These are phyloP conservation scores for Sebastes ruberrimus DNA, from an alignment of 2,797 vertebrate genomes.

Conservation along the genomic window DNA sequence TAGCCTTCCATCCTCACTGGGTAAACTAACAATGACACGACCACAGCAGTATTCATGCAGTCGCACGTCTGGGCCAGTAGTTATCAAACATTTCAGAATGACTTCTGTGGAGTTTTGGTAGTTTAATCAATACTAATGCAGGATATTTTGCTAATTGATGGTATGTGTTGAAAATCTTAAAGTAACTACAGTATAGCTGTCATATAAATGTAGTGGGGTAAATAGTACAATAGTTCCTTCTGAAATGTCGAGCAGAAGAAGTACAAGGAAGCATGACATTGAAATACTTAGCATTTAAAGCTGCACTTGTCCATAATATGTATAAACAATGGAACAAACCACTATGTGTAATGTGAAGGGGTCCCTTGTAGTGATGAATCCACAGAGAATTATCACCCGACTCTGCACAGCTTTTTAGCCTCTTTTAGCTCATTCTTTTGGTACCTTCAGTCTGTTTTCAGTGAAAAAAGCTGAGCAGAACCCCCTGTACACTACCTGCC, in stretches of 20 bases:
- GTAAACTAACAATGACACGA: slow-evolving; percentile 69
- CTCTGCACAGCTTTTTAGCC: neutral
- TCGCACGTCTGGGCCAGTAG: neutral
- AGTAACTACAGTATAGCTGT: neutral
- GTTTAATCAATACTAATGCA: neutral
- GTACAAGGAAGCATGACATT: neutral
- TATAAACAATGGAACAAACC: neutral
- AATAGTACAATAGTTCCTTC: neutral
- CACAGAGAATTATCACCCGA: neutral
- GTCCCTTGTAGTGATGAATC: too few species aligned
- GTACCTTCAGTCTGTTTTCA: neutral
- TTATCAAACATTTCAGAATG: neutral
- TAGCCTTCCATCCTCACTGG: slow-evolving; percentile 98
- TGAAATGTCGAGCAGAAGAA: neutral
- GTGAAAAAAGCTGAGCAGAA: neutral
- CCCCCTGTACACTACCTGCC: neutral
- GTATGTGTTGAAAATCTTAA: neutral
- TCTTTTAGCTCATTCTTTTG: neutral
- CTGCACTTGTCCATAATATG: neutral
- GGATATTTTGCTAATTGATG: neutral
- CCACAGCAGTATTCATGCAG: neutral
- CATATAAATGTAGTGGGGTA: neutral
- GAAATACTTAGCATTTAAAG: neutral
- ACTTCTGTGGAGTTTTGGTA: neutral
- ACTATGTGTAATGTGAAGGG: neutral